These are phyloP conservation scores for Oreochromis tanganicae DNA, from an alignment of 2,113 vertebrate genomes.

Conservation along the genomic window DNA sequence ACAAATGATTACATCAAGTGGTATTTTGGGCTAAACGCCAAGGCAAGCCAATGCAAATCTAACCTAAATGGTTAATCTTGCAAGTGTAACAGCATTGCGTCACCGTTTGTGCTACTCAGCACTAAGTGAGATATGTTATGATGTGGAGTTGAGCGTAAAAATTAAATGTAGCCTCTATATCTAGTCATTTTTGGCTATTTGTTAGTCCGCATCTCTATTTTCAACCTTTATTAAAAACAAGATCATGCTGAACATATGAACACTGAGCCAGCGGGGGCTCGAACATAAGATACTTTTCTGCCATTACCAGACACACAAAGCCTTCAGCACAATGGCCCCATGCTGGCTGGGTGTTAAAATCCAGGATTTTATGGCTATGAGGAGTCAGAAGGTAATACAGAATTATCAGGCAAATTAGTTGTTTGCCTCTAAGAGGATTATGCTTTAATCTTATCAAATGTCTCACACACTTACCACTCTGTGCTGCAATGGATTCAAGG, in stretches of 20 bases:
- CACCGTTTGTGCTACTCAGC: not conserved
- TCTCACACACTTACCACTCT: slow-evolving; percentile 46
- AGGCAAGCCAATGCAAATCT: not conserved
- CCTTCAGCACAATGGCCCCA: slow-evolving; percentile 28
- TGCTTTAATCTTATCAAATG: slow-evolving; percentile 63
- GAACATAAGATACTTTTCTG: slow-evolving; percentile 43
- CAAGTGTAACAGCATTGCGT: not conserved
- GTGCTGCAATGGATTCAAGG: slow-evolving; percentile 9
- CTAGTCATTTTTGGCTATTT: not conserved
- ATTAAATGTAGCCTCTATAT: not conserved
- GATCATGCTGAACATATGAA: slow-evolving; percentile 16
- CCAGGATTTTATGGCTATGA: slow-evolving; percentile 53
- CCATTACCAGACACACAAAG: slow-evolving; percentile 54
- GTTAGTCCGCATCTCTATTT: not conserved
- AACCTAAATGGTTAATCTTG: not conserved
- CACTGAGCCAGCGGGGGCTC: slow-evolving; percentile 13
- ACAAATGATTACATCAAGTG: not conserved
- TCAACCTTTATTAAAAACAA: slow-evolving; percentile 24
- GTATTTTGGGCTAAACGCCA: not conserved
- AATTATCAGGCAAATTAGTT: slow-evolving; percentile 74
- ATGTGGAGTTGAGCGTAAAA: not conserved
- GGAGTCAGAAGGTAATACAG: slow-evolving; percentile 58
- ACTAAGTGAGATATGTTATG: not conserved
- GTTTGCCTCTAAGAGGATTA: slow-evolving; percentile 73
- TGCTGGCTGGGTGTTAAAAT: slow-evolving; percentile 57